A percentile compares a stretch with the other conserved stretches of the same genome.
Evolutionary conservation across 2,113 vertebrate genomes (phyloP).

Genomic region (Holacanthus passer): DNA sequence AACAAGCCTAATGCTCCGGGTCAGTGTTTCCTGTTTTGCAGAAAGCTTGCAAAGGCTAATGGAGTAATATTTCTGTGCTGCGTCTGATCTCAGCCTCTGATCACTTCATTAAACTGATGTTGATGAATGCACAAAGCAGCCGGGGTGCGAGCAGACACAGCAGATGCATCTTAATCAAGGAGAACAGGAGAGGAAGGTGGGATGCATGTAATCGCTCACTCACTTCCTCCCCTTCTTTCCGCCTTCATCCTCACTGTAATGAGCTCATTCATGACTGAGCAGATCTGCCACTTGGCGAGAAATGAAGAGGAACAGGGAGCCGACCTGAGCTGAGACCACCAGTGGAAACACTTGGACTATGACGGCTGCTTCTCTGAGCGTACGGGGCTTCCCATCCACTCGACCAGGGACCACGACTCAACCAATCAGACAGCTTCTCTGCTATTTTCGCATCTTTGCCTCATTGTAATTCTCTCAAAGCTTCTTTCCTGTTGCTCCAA

Average conservation of each 20-base stretch:
- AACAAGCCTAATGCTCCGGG: conserved; percentile 50
- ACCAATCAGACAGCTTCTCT: background rate
- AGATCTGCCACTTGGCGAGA: conserved; percentile 24
- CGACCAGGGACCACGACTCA: background rate
- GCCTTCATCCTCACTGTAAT: conserved; percentile 47
- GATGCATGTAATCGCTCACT: conserved; percentile 64
- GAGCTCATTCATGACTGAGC: conserved; percentile 62
- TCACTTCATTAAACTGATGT: conserved; percentile 78
- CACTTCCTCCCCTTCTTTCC: conserved; percentile 48
- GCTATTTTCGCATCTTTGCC: too few relatives aligned
- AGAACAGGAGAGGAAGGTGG: conserved; percentile 62
- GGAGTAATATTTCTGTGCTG: conserved; percentile 70
- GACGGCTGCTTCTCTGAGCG: background rate
- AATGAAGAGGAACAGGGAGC: conserved; percentile 23
- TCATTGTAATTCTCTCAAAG: too few relatives aligned
- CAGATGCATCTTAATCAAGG: conserved; percentile 75
- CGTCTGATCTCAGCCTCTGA: conserved; percentile 78
- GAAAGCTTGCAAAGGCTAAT: conserved; percentile 64
- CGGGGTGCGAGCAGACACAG: conserved; percentile 33
- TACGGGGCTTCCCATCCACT: background rate
- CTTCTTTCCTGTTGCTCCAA: too few relatives aligned
- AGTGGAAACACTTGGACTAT: background rate
- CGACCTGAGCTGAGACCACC: conserved; percentile 14
- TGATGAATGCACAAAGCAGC: conserved; percentile 74
- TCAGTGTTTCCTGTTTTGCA: conserved; percentile 65